Base-by-base conservation (phyloP, 2,888 invertebrate species). In the Hemithea aestivaria region DNA sequence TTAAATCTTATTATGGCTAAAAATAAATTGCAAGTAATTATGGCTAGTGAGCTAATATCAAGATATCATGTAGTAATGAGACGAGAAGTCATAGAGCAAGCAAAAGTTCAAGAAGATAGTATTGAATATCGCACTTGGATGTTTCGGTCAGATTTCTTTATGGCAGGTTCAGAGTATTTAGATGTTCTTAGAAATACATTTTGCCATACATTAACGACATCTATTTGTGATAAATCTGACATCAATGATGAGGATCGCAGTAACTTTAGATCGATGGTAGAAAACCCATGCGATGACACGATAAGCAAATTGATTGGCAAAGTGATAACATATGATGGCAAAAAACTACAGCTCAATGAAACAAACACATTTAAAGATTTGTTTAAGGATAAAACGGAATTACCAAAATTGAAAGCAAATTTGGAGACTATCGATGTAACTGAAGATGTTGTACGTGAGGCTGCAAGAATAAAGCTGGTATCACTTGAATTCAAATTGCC, bases 21-120 rank as follows among this genome's bases (percentile, higher is more conserved):
- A 10, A 56, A 47, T 9, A 51, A 50, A 40, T 45, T 48, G 4
- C 52, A 55, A 27, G 49, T 48, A 2, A 54, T 66, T 41, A 53
- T 63, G 53, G 45, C 53, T 12, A 56, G 57, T 28, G 51, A 62
- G 9, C 40, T 66, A 12, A 52, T 69, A 9, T 53, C 58, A 45
- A 47, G 50, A 11, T 67, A 64, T 30, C 69, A 68, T 27, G 60
- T 62, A 10, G 58, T 64, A 7, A 35, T 69, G 29, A 55, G 53
- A 6, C 48, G 49, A 32, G 32, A 61, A 31, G 66, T 69, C 3
- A 40, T 69, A 7, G 25, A 52, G 9, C 12, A 16, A 32, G 55
- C 12, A 27, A 37, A 8, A 28, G 29, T 16, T 24, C 37, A 34
- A 25, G 27, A 39, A 29, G 9, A 25, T 2, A 33, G 20, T 23